These are phyloP conservation scores for Sparidentex hasta DNA, from an alignment of 2,797 vertebrate species.

Conservation along the genomic window DNA sequence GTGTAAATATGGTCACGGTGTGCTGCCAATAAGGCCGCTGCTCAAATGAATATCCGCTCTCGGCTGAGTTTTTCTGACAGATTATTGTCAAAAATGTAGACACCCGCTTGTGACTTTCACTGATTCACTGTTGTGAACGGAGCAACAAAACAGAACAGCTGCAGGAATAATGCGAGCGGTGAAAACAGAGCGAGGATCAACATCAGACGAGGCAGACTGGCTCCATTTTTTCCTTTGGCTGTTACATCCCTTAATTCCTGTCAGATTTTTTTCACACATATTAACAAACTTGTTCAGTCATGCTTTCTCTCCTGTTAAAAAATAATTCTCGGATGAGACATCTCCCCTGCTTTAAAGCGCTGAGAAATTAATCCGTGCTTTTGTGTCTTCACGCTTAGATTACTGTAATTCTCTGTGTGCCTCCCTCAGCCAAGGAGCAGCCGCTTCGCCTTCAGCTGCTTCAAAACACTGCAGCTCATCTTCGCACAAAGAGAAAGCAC, in stretches of 20 bases:
- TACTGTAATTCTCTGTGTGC: slow-evolving; percentile 37
- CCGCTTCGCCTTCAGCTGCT: slow-evolving; percentile 24
- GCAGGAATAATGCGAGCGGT: neutral
- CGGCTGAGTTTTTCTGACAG: neutral
- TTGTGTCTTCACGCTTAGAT: slow-evolving; percentile 40
- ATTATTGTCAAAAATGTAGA: neutral
- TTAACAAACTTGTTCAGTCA: slow-evolving; percentile 23
- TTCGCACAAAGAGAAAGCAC: slow-evolving; percentile 30
- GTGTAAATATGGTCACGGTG: slow-evolving; percentile 1
- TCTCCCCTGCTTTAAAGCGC: slow-evolving; percentile 20
- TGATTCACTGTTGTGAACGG: neutral
- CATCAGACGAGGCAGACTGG: neutral
- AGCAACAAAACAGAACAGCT: neutral
- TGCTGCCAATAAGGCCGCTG: neutral
- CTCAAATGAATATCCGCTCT: slow-evolving; percentile 8
- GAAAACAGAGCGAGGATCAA: slow-evolving; percentile 9
- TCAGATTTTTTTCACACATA: slow-evolving; percentile 7
- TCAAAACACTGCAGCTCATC: slow-evolving; percentile 31
- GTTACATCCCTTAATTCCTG: neutral
- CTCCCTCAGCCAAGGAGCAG: slow-evolving; percentile 22
- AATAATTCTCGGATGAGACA: slow-evolving; percentile 30
- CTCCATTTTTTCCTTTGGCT: neutral
- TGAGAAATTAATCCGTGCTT: slow-evolving; percentile 35
- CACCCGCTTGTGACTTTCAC: neutral
- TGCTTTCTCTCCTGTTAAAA: slow-evolving; percentile 10